A percentile compares a stretch with the other conserved stretches of the same genome.
Conservation (phyloP, 2,113 vertebrate species). For the Chionomys nivalis region DNA sequence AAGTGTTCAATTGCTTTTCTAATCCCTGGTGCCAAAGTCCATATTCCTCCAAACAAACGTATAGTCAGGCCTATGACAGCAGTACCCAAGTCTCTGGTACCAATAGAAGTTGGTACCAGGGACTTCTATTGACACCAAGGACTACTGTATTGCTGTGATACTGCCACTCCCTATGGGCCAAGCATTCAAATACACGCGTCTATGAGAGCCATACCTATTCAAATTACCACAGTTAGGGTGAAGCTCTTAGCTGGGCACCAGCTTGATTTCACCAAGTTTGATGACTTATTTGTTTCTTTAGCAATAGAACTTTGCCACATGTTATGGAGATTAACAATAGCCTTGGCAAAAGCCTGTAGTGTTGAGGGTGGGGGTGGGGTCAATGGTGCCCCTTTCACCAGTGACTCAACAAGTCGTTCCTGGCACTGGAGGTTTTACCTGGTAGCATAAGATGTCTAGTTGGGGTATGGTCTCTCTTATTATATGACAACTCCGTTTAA, state of each 20-base stretch:
- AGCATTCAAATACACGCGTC: too few relatives aligned
- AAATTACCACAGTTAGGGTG: too few relatives aligned
- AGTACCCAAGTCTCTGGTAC: too few relatives aligned
- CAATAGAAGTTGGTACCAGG: too few relatives aligned
- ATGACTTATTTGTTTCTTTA: neutral
- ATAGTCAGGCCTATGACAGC: too few relatives aligned
- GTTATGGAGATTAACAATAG: neutral
- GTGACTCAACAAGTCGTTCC: neutral
- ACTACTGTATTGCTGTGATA: too few relatives aligned
- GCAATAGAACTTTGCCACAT: neutral
- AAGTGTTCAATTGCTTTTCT: too few relatives aligned
- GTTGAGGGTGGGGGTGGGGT: fast-evolving
- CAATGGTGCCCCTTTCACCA: neutral
- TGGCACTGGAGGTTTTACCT: neutral
- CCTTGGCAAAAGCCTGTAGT: neutral
- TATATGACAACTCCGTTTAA: neutral
- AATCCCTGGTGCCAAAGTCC: too few relatives aligned
- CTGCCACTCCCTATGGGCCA: too few relatives aligned
- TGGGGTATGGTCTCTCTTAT: neutral
- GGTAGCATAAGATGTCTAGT: neutral
- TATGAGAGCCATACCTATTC: too few relatives aligned
- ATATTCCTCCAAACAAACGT: too few relatives aligned
- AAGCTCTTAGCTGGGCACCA: neutral
- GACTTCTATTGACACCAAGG: too few relatives aligned
- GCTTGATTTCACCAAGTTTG: neutral